phyloP scores from a whole-genome alignment of 1,140 invertebrate genomes.

The Drosophila sturtevanti region DNA sequence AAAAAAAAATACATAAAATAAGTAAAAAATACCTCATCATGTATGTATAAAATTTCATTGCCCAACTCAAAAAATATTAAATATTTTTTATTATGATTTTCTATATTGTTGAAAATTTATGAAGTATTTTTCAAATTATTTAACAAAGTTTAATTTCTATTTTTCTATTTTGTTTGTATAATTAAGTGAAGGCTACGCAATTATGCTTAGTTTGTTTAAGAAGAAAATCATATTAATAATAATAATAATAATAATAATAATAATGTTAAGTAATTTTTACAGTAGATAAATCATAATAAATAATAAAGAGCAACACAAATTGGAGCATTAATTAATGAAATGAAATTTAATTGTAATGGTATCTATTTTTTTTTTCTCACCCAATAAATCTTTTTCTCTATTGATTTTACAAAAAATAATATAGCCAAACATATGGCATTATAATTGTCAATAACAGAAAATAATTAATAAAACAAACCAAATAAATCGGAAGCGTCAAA shows the following conservation, averaged over 20 bases:
- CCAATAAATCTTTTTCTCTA: slow-evolving; percentile 26
- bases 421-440: slow-evolving; percentile 16
- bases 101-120: no score
- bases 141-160: no score
- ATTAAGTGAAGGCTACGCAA: slow-evolving; percentile 2
- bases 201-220: neutral
- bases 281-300: neutral
- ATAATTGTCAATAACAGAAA: slow-evolving; percentile 21
- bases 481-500: neutral
- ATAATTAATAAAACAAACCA: slow-evolving; percentile 22
- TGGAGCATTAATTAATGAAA: slow-evolving; percentile 26
- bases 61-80: no score
- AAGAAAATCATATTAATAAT: no score
- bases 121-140: no score
- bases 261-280: neutral
- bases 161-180: no score
- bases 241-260: no score
- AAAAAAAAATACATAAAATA: no score
- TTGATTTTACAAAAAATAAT: slow-evolving; percentile 16
- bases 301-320: neutral
- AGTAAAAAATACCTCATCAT: no score
- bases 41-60: no score
- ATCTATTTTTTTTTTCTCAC: neutral
- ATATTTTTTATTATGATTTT: no score
- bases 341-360: slow-evolving; percentile 8